These are phyloP conservation scores for Philereme vetulata DNA, from an alignment of 2,888 invertebrate genomes.

Conservation along the genomic window DNA sequence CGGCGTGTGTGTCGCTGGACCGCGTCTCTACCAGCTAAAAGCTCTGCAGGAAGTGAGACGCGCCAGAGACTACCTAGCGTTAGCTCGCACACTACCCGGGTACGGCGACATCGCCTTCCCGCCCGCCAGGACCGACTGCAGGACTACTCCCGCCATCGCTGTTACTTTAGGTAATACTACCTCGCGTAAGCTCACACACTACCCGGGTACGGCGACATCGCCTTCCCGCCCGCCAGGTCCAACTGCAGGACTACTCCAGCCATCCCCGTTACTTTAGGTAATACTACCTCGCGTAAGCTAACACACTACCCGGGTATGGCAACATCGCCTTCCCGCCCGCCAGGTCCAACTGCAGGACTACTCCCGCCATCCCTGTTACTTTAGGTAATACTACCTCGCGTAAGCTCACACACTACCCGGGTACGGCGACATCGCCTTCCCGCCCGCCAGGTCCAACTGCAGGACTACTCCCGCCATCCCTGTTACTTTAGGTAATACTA, in stretches of 20 bases:
- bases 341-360: constrained; percentile 87
- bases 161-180: constrained; percentile 85
- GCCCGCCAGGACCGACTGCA: constrained; percentile 91
- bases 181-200: constrained; percentile 68
- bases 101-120: constrained; percentile 98
- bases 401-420: constrained; percentile 68
- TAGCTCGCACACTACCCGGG: constrained; percentile 94
- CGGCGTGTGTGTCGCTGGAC: constrained; percentile 94
- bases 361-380: constrained; percentile 89
- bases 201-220: neutral
- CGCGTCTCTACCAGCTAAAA: constrained; percentile 97
- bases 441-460: constrained; percentile 93
- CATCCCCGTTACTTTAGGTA: constrained; percentile 89
- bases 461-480: constrained; percentile 86
- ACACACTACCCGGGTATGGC: constrained; percentile 95
- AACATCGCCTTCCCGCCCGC: constrained; percentile 97
- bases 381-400: constrained; percentile 78
- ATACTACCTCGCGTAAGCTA: constrained; percentile 93
- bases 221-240: constrained; percentile 95
- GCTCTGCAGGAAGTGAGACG: constrained; percentile 93
- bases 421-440: constrained; percentile 82
- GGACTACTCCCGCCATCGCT: constrained; percentile 86
- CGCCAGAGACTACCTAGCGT: constrained; percentile 92
- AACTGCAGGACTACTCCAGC: constrained; percentile 85
- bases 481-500: constrained; percentile 92